These are phyloP conservation scores for Euzophera pinguis DNA, from an alignment of 2,888 invertebrate species.

Conservation along the genomic window DNA sequence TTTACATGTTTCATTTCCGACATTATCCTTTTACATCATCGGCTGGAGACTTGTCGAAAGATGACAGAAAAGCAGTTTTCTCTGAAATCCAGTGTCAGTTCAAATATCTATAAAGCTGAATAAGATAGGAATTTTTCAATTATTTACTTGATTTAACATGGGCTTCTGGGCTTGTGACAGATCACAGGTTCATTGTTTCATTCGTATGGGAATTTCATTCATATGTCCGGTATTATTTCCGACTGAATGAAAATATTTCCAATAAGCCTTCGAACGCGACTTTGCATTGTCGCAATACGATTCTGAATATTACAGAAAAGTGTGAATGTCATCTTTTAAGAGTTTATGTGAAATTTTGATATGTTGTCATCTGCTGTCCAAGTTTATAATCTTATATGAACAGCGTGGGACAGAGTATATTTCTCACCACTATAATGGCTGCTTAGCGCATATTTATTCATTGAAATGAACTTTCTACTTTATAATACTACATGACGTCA, in stretches of 20 bases:
- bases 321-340: constrained; percentile 25
- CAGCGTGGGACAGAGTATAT: too few relatives aligned
- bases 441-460: too few relatives aligned
- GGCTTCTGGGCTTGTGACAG: constrained; percentile 32
- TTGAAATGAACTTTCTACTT: too few relatives aligned
- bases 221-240: constrained; percentile 65
- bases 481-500: too few relatives aligned
- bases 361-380: not conserved
- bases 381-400: too few relatives aligned
- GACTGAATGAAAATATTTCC: constrained; percentile 63
- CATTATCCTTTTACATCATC: too few relatives aligned
- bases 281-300: constrained; percentile 44
- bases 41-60: too few relatives aligned
- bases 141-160: constrained; percentile 41
- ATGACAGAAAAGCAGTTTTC: not conserved
- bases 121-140: constrained; percentile 40
- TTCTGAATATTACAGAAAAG: constrained; percentile 36
- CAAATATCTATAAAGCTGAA: constrained; percentile 18
- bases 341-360: not conserved
- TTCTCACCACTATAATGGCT: too few relatives aligned
- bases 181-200: constrained; percentile 43
- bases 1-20: too few relatives aligned
- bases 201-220: constrained; percentile 55
- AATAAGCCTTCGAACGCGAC: constrained; percentile 50
- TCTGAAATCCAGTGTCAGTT: not conserved